These are phyloP conservation scores for Lophotis ruficrista DNA, from an alignment of 2,113 vertebrate species.

Conservation along the genomic window DNA sequence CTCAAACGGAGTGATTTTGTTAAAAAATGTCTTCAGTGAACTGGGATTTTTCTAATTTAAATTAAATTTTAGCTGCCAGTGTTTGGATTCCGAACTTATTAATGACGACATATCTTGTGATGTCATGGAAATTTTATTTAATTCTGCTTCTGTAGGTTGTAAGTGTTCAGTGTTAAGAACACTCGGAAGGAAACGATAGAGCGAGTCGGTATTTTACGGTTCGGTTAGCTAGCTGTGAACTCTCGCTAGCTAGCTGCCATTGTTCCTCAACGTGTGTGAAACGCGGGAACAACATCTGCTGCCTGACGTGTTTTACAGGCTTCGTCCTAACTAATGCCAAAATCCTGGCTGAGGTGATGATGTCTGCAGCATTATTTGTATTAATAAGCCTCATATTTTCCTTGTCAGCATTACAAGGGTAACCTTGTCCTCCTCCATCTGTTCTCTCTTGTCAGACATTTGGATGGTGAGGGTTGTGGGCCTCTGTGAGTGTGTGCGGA, in stretches of 20 bases:
- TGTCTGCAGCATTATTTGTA: neutral
- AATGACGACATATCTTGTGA: neutral
- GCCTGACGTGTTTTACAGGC: neutral
- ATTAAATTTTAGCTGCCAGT: neutral
- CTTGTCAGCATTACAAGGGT: neutral
- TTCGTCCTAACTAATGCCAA: neutral
- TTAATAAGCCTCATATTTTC: neutral
- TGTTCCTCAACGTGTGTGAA: neutral
- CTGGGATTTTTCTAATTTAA: neutral
- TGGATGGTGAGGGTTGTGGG: neutral
- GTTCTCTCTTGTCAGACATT: neutral
- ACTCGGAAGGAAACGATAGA: accelerated
- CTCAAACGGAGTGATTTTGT: neutral
- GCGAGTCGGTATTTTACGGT: accelerated
- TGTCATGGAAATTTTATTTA: neutral
- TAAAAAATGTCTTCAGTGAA: neutral
- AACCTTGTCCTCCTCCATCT: neutral
- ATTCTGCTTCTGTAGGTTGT: accelerated
- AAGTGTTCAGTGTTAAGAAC: neutral
- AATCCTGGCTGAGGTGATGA: neutral
- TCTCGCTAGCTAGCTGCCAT: neutral
- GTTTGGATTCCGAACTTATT: neutral
- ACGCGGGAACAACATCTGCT: neutral
- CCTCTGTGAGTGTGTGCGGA: neutral
- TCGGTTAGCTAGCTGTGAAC: neutral